phyloP scores from a whole-genome alignment of 2,888 invertebrate genomes.

The Phorcus lineatus region DNA sequence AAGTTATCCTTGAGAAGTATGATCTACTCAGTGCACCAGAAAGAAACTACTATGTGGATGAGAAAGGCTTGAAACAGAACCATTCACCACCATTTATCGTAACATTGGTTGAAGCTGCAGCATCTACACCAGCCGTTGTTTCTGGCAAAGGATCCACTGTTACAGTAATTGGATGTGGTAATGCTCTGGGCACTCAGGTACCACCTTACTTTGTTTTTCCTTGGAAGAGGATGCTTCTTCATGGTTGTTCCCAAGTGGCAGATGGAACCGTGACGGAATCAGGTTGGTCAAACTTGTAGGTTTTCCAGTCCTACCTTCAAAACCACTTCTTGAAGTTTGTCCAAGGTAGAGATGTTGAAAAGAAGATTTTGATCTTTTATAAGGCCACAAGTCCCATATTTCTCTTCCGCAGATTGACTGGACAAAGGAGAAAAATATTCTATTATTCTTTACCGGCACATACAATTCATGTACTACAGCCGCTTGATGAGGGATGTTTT shows the following conservation, averaged over 20 bases:
- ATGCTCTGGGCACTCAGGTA: slow-evolving; percentile 30
- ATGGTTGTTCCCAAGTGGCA: slow-evolving; percentile 13
- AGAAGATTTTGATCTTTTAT: no score
- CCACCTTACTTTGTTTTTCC: slow-evolving; percentile 35
- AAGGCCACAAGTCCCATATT: no score
- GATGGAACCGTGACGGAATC: slow-evolving; percentile 30
- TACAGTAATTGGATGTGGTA: slow-evolving; percentile 35
- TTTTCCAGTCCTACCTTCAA: slow-evolving; percentile 32
- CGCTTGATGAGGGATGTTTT: no score
- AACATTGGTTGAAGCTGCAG: not conserved
- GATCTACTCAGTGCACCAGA: slow-evolving; percentile 28
- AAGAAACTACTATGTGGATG: slow-evolving; percentile 32
- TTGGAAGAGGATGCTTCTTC: slow-evolving; percentile 30
- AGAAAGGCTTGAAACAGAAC: not conserved
- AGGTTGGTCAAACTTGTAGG: slow-evolving; percentile 35
- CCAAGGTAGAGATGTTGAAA: no score
- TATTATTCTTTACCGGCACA: no score
- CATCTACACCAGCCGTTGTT: slow-evolving; percentile 5
- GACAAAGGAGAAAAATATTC: no score
- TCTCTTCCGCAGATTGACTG: no score
- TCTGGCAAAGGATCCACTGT: slow-evolving; percentile 11
- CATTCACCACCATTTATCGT: slow-evolving; percentile 25
- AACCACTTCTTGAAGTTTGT: slow-evolving; percentile 27
- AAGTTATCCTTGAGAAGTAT: slow-evolving; percentile 27
- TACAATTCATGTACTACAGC: no score